These are phyloP conservation scores for Drosophila burlai DNA, from an alignment of 1,140 invertebrate genomes.

Conservation along the genomic window DNA sequence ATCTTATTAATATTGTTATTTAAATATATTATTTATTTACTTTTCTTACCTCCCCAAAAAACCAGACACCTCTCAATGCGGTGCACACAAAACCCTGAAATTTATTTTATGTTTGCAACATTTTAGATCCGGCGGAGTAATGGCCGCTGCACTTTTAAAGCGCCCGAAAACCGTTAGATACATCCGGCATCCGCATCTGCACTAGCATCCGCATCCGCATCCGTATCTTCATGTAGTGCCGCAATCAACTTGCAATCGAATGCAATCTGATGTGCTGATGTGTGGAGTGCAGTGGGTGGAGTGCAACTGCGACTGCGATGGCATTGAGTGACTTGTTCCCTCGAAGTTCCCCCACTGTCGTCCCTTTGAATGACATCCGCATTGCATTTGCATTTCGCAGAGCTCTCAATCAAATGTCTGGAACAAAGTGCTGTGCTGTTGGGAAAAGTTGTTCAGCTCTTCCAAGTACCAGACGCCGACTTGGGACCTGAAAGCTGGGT, in stretches of 20 bases:
- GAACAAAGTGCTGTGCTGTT: constrained; percentile 65
- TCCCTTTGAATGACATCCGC: constrained; percentile 53
- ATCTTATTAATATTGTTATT: too few species aligned
- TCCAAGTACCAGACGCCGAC: constrained; percentile 16
- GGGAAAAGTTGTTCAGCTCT: constrained; percentile 61
- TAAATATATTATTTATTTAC: background rate
- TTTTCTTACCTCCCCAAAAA: background rate
- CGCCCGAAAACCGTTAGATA: constrained; percentile 41
- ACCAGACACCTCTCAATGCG: background rate
- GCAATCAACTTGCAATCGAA: constrained; percentile 58
- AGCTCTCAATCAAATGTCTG: constrained; percentile 71
- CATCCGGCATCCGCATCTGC: constrained; percentile 26
- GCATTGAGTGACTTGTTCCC: constrained; percentile 49
- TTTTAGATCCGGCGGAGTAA: constrained; percentile 50
- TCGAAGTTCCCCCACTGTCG: constrained; percentile 2
- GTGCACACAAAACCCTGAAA: constrained; percentile 11
- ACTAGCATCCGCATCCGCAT: constrained; percentile 39
- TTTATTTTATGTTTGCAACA: constrained; percentile 56
- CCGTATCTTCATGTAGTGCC: constrained; percentile 34
- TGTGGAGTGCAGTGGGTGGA: constrained; percentile 23
- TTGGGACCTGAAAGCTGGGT: constrained; percentile 10
- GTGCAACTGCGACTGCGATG: constrained; percentile 1
- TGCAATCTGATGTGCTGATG: constrained; percentile 58
- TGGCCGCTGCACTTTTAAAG: constrained; percentile 61
- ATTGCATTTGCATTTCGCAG: constrained; percentile 73